These are phyloP conservation scores for Drosophila infuscata DNA, from an alignment of 2,888 invertebrate species.

Conservation along the genomic window DNA sequence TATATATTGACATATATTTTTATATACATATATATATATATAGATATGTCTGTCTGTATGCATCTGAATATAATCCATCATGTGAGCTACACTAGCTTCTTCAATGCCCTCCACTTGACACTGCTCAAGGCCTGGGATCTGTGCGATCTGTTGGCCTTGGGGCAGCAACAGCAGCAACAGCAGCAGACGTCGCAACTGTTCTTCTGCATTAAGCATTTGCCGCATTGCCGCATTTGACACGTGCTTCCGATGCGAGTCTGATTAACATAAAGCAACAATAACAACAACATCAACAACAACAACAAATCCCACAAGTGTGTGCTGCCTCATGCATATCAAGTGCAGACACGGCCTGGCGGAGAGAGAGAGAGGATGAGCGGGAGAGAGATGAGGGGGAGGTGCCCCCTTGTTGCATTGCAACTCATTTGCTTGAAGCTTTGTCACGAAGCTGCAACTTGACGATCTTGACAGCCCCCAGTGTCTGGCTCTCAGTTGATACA, in stretches of 20 bases:
- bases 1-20: conserved; percentile 7
- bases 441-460: conserved; percentile 43
- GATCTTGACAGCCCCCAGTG: conserved; percentile 27
- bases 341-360: conserved; percentile 12
- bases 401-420: conserved; percentile 26
- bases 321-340: conserved; percentile 73
- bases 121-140: conserved; percentile 15
- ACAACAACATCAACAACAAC: conserved; percentile 31
- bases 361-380: too few species aligned
- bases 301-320: conserved; percentile 77
- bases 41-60: conserved; percentile 15
- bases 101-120: conserved; percentile 8
- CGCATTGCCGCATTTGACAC: conserved; percentile 82
- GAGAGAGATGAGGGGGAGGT: not conserved
- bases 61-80: conserved; percentile 57
- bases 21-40: conserved; percentile 25
- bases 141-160: conserved; percentile 47
- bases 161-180: conserved; percentile 1
- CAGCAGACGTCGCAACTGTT: conserved; percentile 44
- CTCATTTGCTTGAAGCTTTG: conserved; percentile 49
- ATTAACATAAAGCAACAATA: conserved; percentile 59
- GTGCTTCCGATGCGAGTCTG: conserved; percentile 82
- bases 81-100: conserved; percentile 32
- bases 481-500: conserved; percentile 8
- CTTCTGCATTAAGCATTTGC: conserved; percentile 59